Evolutionary conservation across 2,113 vertebrate species (phyloP), one percentile per base, ranked within the genome.

Genomic region (Silurus glanis): DNA sequence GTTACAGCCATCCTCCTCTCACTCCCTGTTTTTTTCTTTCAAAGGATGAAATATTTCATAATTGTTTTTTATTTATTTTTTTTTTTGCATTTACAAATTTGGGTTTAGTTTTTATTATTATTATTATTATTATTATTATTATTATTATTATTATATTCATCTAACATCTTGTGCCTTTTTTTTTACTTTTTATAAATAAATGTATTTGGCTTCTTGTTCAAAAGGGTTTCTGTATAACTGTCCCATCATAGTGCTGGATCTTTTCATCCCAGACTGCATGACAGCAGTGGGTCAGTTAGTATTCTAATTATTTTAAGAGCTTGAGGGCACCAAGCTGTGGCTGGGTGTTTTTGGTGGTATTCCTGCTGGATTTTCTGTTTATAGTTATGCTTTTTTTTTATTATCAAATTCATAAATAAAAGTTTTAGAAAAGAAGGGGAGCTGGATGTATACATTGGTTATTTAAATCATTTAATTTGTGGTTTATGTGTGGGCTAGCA

Each of bases 341-440:
- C 61, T 71, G 49, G 21, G 81, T 23, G n/a, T 23, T 16, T 67
- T 78, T 28, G 37, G 62, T 37, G n/a, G n/a, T 67, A 23, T 19
- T 9, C 9, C 81, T 67, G 16, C 62, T 66, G 14, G 47, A 55
- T 55, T 67, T n/a, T 47, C 49, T 58, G 10, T 62, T 21, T 69
- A 51, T n/a, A n/a, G 17, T 79, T 79, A 17, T 66, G 9, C 8
- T 75, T 66, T 75, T 84, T 2, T 45, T 58, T 21, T 5, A 2
- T 23, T 55, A 1, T 67, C 25, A 67, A 67, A 85, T 79, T 85
- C 61, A 55, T 78, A 79, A 83, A 85, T 85, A 79, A 85, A 85
- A 67, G 1, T 74, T 9, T 23, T 49, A 4, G 19, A 37, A 37
- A 37, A 37, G 37, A 37, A 37, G 28, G 64, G 0, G 3, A 13